Percentiles rank a stretch among this genome's conserved stretches.
Evolutionary conservation across 2,888 invertebrate species (phyloP).

Genomic region (Hololepta plana): DNA sequence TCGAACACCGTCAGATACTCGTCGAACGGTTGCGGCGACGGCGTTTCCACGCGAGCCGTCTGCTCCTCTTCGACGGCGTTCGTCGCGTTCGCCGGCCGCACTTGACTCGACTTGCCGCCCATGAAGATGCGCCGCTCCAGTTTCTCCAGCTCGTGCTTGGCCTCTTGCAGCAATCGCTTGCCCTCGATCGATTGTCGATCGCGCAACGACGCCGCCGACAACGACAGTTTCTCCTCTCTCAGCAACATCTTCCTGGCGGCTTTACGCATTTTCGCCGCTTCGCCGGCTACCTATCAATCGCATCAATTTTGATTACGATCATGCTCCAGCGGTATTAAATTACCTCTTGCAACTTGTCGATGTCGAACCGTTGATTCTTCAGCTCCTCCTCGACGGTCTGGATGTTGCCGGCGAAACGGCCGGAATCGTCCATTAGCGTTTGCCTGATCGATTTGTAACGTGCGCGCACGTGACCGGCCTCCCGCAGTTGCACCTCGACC

Average conservation of each 20-base stretch:
- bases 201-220: constrained; percentile 45
- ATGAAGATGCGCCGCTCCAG: constrained; percentile 62
- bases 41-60: constrained; percentile 1
- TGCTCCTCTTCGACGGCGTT: constrained; percentile 6
- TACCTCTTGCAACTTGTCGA: constrained; percentile 45
- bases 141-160: constrained; percentile 54
- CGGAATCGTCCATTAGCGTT: constrained; percentile 49
- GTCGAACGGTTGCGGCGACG: constrained; percentile 16
- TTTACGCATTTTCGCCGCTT: constrained; percentile 53
- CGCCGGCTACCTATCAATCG: constrained; percentile 44
- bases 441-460: constrained; percentile 57
- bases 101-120: constrained; percentile 28
- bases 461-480: constrained; percentile 60
- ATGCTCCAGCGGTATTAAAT: not conserved
- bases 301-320: not conserved
- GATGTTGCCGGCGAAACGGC: constrained; percentile 55
- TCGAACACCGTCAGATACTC: constrained; percentile 24
- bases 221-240: constrained; percentile 50
- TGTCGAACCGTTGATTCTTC: constrained; percentile 50
- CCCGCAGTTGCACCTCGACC: constrained; percentile 63
- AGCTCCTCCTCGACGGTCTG: constrained; percentile 48
- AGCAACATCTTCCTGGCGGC: constrained; percentile 48
- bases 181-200: constrained; percentile 43
- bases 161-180: constrained; percentile 49
- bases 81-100: constrained; percentile 20